Percentiles rank a stretch among this genome's conserved stretches.
phyloP scores from a whole-genome alignment of 2,113 vertebrate genomes.

The Tachysurus vachellii region DNA sequence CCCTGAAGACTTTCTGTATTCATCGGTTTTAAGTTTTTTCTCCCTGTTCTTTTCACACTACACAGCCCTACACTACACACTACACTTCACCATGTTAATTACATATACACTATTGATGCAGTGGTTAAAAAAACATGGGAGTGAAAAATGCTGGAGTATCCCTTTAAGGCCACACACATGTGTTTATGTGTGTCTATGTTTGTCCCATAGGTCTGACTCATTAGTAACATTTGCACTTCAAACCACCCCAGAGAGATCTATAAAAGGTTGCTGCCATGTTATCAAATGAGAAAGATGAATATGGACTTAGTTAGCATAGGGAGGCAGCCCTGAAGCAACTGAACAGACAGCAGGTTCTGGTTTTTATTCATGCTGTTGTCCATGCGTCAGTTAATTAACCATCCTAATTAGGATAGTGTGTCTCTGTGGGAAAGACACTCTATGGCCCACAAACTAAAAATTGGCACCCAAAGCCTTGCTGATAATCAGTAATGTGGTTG shows the following conservation, averaged over 20 bases:
- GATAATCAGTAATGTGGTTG: not conserved
- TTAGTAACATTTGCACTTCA: constrained; percentile 38
- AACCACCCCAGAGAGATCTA: constrained; percentile 20
- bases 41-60: not conserved
- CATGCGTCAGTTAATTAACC: constrained; percentile 27
- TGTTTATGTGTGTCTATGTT: constrained; percentile 47
- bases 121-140: not conserved
- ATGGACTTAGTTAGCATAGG: constrained; percentile 18
- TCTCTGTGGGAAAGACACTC: constrained; percentile 5
- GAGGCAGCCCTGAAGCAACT: constrained; percentile 17
- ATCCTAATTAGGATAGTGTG: not conserved
- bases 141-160: not conserved
- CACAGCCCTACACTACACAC: too few species aligned
- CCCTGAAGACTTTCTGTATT: not conserved
- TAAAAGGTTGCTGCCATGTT: constrained; percentile 29
- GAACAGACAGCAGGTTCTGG: not conserved
- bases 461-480: not conserved
- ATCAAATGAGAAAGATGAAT: constrained; percentile 33
- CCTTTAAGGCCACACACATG: constrained; percentile 32
- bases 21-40: not conserved
- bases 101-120: not conserved
- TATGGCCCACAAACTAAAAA: not conserved
- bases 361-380: constrained; percentile 25
- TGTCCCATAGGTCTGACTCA: constrained; percentile 33
- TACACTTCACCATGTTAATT: not conserved